phyloP scores from a whole-genome alignment of 2,888 invertebrate species.

The Temnothorax rugatulus region DNA sequence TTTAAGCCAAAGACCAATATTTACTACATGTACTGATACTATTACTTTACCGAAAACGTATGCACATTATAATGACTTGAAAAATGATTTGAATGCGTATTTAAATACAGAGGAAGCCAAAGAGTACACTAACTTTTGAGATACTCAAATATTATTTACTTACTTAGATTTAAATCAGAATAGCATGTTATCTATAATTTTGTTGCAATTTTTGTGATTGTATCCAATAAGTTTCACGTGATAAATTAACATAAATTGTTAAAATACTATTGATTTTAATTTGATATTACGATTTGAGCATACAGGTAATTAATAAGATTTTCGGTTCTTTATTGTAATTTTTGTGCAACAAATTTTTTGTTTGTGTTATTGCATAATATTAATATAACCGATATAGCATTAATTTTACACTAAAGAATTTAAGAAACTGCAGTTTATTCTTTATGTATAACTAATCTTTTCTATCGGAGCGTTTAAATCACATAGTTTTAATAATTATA shows the following conservation, averaged over 20 bases:
- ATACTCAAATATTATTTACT: background rate
- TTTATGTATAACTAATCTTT: background rate
- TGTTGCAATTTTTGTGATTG: background rate
- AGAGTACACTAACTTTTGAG: background rate
- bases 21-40: conserved; percentile 23
- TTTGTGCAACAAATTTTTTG: background rate
- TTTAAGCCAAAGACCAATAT: conserved; percentile 13
- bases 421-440: background rate
- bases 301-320: background rate
- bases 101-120: background rate
- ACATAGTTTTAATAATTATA: background rate
- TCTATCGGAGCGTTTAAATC: background rate
- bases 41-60: background rate
- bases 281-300: background rate
- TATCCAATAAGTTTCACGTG: background rate
- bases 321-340: background rate
- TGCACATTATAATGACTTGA: background rate
- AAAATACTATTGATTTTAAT: background rate
- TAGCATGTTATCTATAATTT: background rate
- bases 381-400: background rate
- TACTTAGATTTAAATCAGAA: background rate
- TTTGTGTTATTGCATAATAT: background rate
- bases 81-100: conserved; percentile 9
- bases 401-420: background rate
- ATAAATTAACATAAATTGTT: background rate